Percentiles rank a stretch among this genome's conserved stretches.
phyloP scores from a whole-genome alignment of 2,888 invertebrate genomes.

The Athetis lepigone region DNA sequence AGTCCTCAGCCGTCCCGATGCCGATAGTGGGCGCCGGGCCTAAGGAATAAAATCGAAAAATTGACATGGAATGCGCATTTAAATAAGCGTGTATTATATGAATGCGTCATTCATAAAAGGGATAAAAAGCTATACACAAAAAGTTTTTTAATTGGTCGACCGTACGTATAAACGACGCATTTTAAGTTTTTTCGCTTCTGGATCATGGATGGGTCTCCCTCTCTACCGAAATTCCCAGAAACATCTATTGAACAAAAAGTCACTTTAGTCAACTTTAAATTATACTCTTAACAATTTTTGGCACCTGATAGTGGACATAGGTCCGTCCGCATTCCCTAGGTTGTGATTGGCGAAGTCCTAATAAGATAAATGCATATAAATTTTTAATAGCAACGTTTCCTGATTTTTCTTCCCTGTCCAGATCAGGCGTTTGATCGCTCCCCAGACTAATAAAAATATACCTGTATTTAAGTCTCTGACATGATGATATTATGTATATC shows the following conservation, averaged over 20 bases:
- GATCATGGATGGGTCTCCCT: too few relatives aligned
- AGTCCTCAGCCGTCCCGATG: too few relatives aligned
- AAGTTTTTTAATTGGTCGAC: neutral
- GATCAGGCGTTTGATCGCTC: too few relatives aligned
- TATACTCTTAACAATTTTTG: neutral
- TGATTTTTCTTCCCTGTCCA: too few relatives aligned
- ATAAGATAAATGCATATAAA: too few relatives aligned
- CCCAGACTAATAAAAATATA: too few relatives aligned
- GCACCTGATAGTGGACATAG: neutral
- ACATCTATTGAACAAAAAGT: neutral
- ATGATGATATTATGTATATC: too few relatives aligned
- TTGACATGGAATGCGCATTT: constrained; percentile 25
- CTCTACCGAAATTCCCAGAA: neutral
- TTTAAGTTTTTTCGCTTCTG: neutral
- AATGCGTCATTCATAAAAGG: neutral
- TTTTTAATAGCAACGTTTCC: too few relatives aligned
- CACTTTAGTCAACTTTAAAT: neutral
- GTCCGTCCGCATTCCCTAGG: too few relatives aligned
- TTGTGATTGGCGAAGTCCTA: too few relatives aligned
- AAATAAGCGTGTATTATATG: constrained; percentile 6
- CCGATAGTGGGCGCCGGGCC: too few relatives aligned
- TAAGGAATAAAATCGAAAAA: constrained; percentile 1
- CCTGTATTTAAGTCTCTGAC: too few relatives aligned
- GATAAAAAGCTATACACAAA: neutral
- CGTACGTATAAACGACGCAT: neutral